phyloP scores from a whole-genome alignment of 2,888 invertebrate genomes.

The Chesias legatella region DNA sequence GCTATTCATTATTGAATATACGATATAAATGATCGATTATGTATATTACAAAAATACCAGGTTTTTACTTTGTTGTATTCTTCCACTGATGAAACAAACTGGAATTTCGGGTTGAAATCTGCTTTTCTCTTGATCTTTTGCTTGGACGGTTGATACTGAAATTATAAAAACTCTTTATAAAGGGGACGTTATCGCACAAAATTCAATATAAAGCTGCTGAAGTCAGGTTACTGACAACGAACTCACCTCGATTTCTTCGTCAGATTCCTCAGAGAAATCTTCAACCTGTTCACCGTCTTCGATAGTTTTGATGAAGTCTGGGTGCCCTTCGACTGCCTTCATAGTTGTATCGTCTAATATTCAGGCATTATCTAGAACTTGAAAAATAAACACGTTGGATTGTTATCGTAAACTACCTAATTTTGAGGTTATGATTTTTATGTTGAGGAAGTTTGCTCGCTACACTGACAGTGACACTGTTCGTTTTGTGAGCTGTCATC shows the following conservation, averaged over 20 bases:
- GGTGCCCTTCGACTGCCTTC: conserved; percentile 51
- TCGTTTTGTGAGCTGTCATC: no score
- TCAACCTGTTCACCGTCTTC: conserved; percentile 90
- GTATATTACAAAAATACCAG: no score
- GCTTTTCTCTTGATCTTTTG: conserved; percentile 85
- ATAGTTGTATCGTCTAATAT: conserved; percentile 28
- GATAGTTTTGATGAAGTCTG: conserved; percentile 90
- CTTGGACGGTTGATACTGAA: conserved; percentile 91
- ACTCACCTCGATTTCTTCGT: conserved; percentile 87
- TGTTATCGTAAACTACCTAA: background rate
- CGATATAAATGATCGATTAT: no score
- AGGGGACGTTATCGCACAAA: background rate
- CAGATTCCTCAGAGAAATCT: conserved; percentile 89
- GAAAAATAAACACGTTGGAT: background rate
- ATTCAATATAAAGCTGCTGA: conserved; percentile 3
- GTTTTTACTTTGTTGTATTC: conserved; percentile 85
- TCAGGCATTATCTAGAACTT: background rate
- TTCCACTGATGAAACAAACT: conserved; percentile 87
- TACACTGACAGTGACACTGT: conserved; percentile 12
- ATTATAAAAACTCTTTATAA: conserved; percentile 29
- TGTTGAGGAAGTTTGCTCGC: background rate
- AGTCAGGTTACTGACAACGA: background rate
- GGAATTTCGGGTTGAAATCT: conserved; percentile 90
- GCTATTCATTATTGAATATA: no score
- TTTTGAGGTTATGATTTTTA: background rate